A percentile compares a stretch with the other conserved stretches of the same genome.
Conservation (phyloP, 1,140 invertebrate genomes). For the Eumaeus atala region DNA sequence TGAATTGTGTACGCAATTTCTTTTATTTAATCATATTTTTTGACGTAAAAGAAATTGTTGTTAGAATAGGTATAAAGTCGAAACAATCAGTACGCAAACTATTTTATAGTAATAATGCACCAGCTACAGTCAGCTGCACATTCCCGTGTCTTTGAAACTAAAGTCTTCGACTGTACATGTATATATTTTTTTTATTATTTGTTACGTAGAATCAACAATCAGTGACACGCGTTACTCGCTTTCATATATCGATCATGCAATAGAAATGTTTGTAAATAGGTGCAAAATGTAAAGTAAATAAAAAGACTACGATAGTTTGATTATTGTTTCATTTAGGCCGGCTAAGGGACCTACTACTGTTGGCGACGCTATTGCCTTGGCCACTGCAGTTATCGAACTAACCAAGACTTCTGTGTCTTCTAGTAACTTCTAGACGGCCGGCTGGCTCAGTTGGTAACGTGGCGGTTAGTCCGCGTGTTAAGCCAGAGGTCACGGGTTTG, state of each 20-base stretch:
- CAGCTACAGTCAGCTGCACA: slow-evolving; percentile 35
- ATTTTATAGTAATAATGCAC: slow-evolving; percentile 30
- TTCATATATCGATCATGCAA: slow-evolving; percentile 25
- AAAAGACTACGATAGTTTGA: slow-evolving; percentile 63
- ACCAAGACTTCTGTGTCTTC: too few relatives aligned
- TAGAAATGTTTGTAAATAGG: slow-evolving; percentile 62
- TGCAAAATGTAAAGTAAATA: slow-evolving; percentile 61
- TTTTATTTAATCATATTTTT: not conserved
- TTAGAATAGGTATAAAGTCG: slow-evolving; percentile 63
- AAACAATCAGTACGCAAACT: slow-evolving; percentile 43
- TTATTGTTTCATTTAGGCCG: slow-evolving; percentile 34
- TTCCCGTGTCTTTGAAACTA: slow-evolving; percentile 28
- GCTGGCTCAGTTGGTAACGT: too few relatives aligned
- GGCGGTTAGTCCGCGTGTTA: too few relatives aligned
- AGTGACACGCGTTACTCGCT: not conserved
- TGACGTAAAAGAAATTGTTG: slow-evolving; percentile 38
- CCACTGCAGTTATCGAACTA: too few relatives aligned
- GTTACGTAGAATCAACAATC: not conserved
- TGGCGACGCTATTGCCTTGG: too few relatives aligned
- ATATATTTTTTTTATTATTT: slow-evolving; percentile 1
- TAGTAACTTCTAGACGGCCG: too few relatives aligned
- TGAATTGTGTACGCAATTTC: not conserved
- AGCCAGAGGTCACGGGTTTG: too few relatives aligned
- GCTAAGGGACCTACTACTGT: too few relatives aligned
- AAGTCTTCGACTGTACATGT: slow-evolving; percentile 28